A percentile compares a stretch with the other conserved stretches of the same genome.
Conservation (phyloP, 2,888 invertebrate genomes). For the Cantharis flavilabris region DNA sequence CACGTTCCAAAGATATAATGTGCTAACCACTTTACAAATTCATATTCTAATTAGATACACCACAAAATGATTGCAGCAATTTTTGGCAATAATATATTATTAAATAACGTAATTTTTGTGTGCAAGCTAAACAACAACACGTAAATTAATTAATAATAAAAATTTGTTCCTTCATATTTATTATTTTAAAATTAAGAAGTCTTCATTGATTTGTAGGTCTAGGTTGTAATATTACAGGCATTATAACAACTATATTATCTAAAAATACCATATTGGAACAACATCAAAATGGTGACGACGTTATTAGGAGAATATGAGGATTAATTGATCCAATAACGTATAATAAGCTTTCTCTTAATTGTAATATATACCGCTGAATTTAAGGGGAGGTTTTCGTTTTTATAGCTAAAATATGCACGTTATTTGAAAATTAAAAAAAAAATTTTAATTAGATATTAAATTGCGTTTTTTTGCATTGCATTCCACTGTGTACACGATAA, state of each 20-base stretch:
- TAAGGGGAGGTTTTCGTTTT: no score
- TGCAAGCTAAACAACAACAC: neutral
- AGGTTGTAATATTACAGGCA: neutral
- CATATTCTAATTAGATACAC: neutral
- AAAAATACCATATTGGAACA: neutral
- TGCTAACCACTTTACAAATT: neutral
- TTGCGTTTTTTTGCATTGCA: no score
- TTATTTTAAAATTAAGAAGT: neutral
- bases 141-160: neutral
- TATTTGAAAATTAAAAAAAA: no score
- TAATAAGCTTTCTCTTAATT: neutral
- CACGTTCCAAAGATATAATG: neutral
- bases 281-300: neutral
- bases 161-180: neutral
- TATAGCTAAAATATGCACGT: no score
- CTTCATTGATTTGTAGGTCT: neutral
- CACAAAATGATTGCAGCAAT: neutral
- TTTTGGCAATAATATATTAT: neutral
- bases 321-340: neutral
- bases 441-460: no score
- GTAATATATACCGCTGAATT: neutral
- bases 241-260: neutral
- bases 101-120: neutral
- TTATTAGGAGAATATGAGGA: neutral
- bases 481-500: no score